Evolutionary conservation across 2,113 vertebrate genomes (phyloP), one percentile per base, ranked within the genome.

Genomic region (Chionis minor): DNA sequence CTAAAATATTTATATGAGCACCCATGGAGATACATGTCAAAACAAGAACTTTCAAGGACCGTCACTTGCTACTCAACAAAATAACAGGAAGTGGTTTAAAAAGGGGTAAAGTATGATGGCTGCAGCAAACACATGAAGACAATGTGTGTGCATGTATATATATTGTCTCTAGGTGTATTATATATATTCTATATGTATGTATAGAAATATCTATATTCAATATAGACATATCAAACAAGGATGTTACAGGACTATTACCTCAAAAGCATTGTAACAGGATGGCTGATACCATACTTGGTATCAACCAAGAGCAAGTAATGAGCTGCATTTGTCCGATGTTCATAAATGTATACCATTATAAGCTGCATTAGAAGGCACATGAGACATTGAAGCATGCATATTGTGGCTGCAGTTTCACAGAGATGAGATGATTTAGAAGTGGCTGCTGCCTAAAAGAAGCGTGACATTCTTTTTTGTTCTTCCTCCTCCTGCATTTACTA

Each of bases 271-370:
- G 20, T 66, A 47, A n/a, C 27, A n/a, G 5, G 23, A 54, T 49
- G 35, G 14, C 9, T 4, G 2, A 88, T 35, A 69, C 28, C 0
- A 0, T 49, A 63, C 8, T 28, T 62, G 16, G 8, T 24, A 26
- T 35, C 40, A 61, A n/a, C 8, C 4, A 14, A 28, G 10, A 55
- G 22, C 22, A 58, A 58, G 12, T 26, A 42, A 63, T 17, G 10
- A 73, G 56, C 23, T 62, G 65, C 27, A 14, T 45, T 54, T 55
- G 10, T 28, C 40, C 18, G 18, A 47, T 47, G 32, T 55, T 32
- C 44, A 40, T 33, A 38, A 33, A 40, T 6, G 5, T 23, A 61
- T 4, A 65, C 24, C 40, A 70, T 49, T 80, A 12, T 18, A 55
- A 66, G 6, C 18, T 40, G 23, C 4, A 1, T 73, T 63, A 62